A percentile compares a stretch with the other conserved stretches of the same genome.
These are phyloP conservation scores for Thymallus thymallus DNA, from an alignment of 2,113 vertebrate genomes.

Conservation along the genomic window DNA sequence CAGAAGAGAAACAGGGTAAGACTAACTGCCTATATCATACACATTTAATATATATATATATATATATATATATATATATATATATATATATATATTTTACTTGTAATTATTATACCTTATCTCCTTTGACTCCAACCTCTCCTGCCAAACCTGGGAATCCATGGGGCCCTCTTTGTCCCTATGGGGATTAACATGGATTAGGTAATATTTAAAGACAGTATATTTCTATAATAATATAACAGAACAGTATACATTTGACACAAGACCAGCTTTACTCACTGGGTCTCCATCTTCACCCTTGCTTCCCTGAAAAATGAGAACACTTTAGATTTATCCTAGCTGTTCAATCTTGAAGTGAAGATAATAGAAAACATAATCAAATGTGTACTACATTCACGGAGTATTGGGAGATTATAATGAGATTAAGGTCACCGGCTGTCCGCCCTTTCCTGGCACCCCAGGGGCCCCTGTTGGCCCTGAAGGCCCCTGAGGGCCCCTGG, in stretches of 20 bases:
- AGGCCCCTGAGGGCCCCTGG: constrained; percentile 61
- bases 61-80: no score
- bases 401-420: neutral
- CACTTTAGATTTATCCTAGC: no score
- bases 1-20: neutral
- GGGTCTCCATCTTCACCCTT: constrained; percentile 67
- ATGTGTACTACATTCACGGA: neutral
- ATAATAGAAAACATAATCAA: no score
- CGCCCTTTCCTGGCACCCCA: constrained; percentile 61
- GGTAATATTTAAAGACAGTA: neutral
- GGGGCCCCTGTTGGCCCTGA: constrained; percentile 53
- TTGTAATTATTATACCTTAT: constrained; percentile 69
- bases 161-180: constrained; percentile 71
- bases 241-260: neutral
- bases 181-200: constrained; percentile 7
- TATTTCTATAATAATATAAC: no score
- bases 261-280: constrained; percentile 55
- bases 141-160: constrained; percentile 71
- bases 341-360: neutral
- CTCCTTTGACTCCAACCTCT: constrained; percentile 74
- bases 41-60: neutral
- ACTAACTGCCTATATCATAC: neutral
- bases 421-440: constrained; percentile 64
- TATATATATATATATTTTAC: no score
- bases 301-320: constrained; percentile 54